These are phyloP conservation scores for Limulus polyphemus DNA, from an alignment of 2,888 invertebrate genomes.

Conservation along the genomic window DNA sequence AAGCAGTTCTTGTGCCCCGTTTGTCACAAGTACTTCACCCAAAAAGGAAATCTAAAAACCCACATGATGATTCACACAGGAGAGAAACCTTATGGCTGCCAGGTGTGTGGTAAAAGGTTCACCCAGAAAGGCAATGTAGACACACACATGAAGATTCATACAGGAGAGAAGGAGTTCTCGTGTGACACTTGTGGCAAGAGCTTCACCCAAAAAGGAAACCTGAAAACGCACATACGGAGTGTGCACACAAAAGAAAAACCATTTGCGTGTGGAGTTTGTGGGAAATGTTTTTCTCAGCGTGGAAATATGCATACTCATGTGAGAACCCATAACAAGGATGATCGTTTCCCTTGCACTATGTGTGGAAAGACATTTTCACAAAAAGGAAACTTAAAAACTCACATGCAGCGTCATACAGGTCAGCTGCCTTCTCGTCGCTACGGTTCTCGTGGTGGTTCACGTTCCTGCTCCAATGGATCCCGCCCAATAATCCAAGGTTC, in stretches of 20 bases:
- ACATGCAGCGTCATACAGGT: conserved; percentile 29
- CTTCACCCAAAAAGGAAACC: conserved; percentile 29
- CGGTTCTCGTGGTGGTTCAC: too few relatives aligned
- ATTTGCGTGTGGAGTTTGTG: conserved; percentile 28
- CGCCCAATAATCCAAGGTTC: too few relatives aligned
- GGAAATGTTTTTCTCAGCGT: conserved; percentile 28
- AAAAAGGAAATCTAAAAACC: conserved; percentile 29
- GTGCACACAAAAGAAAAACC: conserved; percentile 30
- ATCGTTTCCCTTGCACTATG: conserved; percentile 28
- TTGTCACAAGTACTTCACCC: conserved; percentile 28
- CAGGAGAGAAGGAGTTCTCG: conserved; percentile 27
- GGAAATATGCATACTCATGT: conserved; percentile 29
- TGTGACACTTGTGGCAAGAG: conserved; percentile 28
- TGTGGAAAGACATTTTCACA: conserved; percentile 30
- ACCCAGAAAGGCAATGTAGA: conserved; percentile 30
- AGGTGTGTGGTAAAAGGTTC: conserved; percentile 28
- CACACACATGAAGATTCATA: conserved; percentile 30
- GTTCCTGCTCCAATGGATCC: too few relatives aligned
- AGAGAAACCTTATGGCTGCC: conserved; percentile 28
- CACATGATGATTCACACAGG: conserved; percentile 30
- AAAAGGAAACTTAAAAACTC: conserved; percentile 29
- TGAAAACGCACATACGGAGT: conserved; percentile 29
- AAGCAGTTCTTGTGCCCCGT: conserved; percentile 14
- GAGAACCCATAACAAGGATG: conserved; percentile 29
- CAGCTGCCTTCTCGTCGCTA: conserved; percentile 22